Base-by-base conservation (phyloP, 2,888 invertebrate genomes). In the Busseola fusca region DNA sequence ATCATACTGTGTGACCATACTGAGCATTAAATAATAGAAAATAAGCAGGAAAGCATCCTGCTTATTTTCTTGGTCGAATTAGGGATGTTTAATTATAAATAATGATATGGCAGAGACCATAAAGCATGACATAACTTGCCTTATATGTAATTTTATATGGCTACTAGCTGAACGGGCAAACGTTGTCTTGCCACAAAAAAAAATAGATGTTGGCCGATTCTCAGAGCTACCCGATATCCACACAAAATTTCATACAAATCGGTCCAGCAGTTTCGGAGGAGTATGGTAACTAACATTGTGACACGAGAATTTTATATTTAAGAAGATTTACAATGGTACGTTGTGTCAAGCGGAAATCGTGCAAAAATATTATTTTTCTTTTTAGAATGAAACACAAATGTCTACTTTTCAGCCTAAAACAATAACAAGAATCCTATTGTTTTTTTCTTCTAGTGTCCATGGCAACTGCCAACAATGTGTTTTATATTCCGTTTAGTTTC, bases 391-490 rank as follows among this genome's bases (percentile, higher is more conserved):
- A 64, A 57, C 59, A 3, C 21, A 25, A 27, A 27, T 68, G 25
- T 64, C 69, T 69, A 64, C 1, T 48, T 64, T 71, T 60, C 37
- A 14, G 16, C 58, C 57, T 56, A 59, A 76, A 74, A 70, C 50
- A 75, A 70, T 42, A 64, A 72, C 30, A 54, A 56, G 12, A 76
- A 62, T 62, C 16, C 25, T 57, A 66, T 69, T 80, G 68, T 79
- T 65, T 68, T 56, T 65, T 54, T 68, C 14, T 50, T 34, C 25
- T 37, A 42, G 52, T 56, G 60, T 64, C 71, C 16, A 45, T 70
- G n/a, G 54, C 16, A 63, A 63, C 62, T 62, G 65, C 60, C 52
- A 74, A 74, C 68, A 64, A 59, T 54, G 69, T 69, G 66, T 60
- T 62, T 60, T 74, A 21, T 25, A n/a, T 62, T 70, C 34, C 62